phyloP scores from a whole-genome alignment of 2,113 vertebrate species.

The Pseudonaja textilis region DNA sequence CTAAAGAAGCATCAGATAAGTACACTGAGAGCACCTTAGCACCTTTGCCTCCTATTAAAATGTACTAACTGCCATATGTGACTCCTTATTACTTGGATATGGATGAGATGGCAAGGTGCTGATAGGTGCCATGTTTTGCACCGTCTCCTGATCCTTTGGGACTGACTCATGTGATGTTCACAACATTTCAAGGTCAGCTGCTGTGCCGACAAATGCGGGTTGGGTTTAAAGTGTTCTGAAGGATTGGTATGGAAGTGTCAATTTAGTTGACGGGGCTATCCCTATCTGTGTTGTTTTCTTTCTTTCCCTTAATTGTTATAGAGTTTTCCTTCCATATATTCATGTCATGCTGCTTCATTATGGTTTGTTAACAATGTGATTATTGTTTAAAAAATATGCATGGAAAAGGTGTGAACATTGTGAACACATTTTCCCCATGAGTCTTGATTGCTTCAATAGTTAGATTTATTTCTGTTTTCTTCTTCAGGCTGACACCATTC shows the following conservation, averaged over 20 bases:
- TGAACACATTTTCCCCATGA: background rate
- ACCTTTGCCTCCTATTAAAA: background rate
- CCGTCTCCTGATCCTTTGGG: background rate
- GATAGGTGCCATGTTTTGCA: background rate
- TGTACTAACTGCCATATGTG: background rate
- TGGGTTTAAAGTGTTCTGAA: background rate
- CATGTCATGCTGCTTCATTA: background rate
- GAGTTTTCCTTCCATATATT: background rate
- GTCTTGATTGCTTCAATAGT: background rate
- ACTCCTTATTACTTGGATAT: background rate
- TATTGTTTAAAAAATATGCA: background rate
- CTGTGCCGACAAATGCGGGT: background rate
- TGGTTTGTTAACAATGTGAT: background rate
- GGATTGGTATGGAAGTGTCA: background rate
- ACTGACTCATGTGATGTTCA: background rate
- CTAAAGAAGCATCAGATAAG: background rate
- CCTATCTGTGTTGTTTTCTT: background rate
- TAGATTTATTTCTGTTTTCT: slow-evolving; percentile 20
- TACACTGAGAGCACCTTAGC: background rate
- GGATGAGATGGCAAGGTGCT: background rate
- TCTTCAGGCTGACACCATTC: slow-evolving; percentile 43
- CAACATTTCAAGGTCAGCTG: background rate
- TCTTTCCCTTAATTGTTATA: background rate
- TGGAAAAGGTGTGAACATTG: background rate
- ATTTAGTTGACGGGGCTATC: background rate